Evolutionary conservation across 1,140 invertebrate species (phyloP).

Genomic region (Calliopsis andreniformis): DNA sequence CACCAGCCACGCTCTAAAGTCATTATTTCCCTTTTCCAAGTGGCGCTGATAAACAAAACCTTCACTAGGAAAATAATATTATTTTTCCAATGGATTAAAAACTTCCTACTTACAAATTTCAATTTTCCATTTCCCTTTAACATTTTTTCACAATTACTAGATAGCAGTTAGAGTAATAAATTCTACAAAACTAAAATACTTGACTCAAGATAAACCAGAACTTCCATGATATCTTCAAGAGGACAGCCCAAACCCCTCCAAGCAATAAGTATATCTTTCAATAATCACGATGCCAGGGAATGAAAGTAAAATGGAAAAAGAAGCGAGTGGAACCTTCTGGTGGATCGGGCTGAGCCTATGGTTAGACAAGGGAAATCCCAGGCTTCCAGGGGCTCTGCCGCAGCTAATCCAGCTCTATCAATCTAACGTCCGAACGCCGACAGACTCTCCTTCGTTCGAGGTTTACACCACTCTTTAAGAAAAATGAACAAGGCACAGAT

Average conservation of each 20-base stretch:
- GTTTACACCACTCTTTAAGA: conserved; percentile 39
- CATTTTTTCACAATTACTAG: too few relatives aligned
- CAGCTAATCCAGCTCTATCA: conserved; percentile 75
- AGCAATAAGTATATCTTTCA: conserved; percentile 55
- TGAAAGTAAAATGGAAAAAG: conserved; percentile 49
- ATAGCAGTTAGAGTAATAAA: too few relatives aligned
- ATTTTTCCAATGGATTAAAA: too few relatives aligned
- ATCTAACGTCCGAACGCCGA: conserved; percentile 69
- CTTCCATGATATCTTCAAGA: neutral
- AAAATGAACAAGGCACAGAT: neutral
- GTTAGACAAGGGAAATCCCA: conserved; percentile 71
- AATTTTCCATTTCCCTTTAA: too few relatives aligned
- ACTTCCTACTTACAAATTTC: too few relatives aligned
- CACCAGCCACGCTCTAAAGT: conserved; percentile 41
- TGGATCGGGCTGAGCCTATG: conserved; percentile 67
- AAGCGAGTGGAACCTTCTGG: conserved; percentile 59
- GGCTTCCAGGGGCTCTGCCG: conserved; percentile 67
- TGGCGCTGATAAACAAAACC: neutral
- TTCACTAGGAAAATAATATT: too few relatives aligned
- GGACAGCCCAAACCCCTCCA: neutral
- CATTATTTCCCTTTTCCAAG: conserved; percentile 15
- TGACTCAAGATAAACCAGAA: too few relatives aligned
- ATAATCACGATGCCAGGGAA: conserved; percentile 58
- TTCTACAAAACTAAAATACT: too few relatives aligned
- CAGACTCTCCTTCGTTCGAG: conserved; percentile 44